Percentiles rank a stretch among this genome's conserved stretches.
Evolutionary conservation across 2,888 invertebrate genomes (phyloP).

Genomic region (Sclerodermus sp.): DNA sequence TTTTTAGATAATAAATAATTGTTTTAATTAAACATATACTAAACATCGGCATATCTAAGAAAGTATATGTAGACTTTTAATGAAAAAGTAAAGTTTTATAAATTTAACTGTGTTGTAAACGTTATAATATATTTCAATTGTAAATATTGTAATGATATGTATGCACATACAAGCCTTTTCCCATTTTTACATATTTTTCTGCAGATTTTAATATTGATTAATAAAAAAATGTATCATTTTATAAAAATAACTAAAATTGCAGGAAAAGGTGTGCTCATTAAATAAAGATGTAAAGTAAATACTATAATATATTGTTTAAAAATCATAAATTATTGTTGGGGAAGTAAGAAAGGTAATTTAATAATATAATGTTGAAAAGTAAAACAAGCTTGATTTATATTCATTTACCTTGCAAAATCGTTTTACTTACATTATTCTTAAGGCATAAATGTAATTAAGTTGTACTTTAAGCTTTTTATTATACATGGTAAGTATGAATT

Average conservation of each 20-base stretch:
- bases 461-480: not conserved
- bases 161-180: constrained; percentile 16
- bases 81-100: no score
- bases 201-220: constrained; percentile 16
- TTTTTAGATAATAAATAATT: no score
- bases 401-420: constrained; percentile 31
- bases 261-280: constrained; percentile 17
- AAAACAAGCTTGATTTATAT: constrained; percentile 31
- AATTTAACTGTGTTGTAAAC: no score
- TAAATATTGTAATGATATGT: constrained; percentile 1
- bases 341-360: no score
- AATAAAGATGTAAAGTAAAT: no score
- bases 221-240: no score
- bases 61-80: no score
- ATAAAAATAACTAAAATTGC: no score
- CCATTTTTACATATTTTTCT: constrained; percentile 14
- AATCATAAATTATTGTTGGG: constrained; percentile 16
- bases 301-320: constrained; percentile 13
- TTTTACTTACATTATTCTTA: constrained; percentile 29
- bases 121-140: not conserved
- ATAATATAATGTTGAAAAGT: not conserved
- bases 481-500: not conserved
- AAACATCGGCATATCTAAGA: no score
- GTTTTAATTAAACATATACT: no score
- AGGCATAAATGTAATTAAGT: constrained; percentile 10